phyloP scores from a whole-genome alignment of 2,113 vertebrate genomes.

The Danio rerio region DNA sequence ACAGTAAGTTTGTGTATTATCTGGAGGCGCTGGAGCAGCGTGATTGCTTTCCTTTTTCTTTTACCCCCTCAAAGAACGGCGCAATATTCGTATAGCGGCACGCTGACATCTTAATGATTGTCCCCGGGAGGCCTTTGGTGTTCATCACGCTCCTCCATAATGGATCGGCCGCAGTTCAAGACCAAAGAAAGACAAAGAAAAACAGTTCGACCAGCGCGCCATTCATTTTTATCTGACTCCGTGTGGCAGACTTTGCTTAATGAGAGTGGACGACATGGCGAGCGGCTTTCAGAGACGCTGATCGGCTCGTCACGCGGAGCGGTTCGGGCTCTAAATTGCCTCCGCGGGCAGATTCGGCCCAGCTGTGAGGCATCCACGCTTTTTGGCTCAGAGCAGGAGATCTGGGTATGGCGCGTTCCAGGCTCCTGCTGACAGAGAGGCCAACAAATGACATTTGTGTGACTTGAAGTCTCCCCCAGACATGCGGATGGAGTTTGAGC shows the following conservation, averaged over 20 bases:
- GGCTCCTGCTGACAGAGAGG: constrained; percentile 5
- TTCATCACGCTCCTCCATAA: constrained; percentile 59
- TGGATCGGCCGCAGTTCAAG: constrained; percentile 52
- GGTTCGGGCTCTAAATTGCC: constrained; percentile 55
- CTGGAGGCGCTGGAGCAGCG: constrained; percentile 47
- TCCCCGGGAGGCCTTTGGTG: constrained; percentile 62
- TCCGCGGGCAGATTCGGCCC: constrained; percentile 48
- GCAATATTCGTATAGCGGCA: constrained; percentile 59
- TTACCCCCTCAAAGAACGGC: constrained; percentile 37
- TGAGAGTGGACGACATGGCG: constrained; percentile 52
- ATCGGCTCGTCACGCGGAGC: constrained; percentile 57
- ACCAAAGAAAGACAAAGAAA: constrained; percentile 7
- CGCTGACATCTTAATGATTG: constrained; percentile 72
- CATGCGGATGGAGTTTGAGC: background rate
- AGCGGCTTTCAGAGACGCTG: constrained; percentile 58
- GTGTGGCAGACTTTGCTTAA: constrained; percentile 44
- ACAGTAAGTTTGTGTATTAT: constrained; percentile 60
- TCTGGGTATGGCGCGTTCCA: background rate
- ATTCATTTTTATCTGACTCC: constrained; percentile 55
- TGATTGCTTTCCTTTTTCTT: constrained; percentile 59
- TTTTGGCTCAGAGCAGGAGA: constrained; percentile 43
- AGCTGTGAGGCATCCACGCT: constrained; percentile 50
- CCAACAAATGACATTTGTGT: constrained; percentile 36
- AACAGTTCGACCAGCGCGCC: background rate
- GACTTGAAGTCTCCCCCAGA: constrained; percentile 2